Conservation (phyloP, 2,113 vertebrate genomes). For the Gambusia affinis region DNA sequence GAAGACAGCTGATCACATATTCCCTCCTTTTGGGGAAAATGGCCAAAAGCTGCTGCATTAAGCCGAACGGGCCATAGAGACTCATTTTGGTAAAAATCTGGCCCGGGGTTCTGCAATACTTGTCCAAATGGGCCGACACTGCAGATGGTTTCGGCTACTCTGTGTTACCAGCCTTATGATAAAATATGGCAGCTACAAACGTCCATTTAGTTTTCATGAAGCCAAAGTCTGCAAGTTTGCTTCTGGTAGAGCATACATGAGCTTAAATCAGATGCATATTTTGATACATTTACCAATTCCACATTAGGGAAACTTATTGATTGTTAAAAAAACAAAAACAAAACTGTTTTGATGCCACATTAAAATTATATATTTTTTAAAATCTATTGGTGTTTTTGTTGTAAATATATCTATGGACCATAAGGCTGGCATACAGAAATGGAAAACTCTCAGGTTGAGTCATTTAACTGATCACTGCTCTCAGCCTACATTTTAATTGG, state of each 20-base stretch:
- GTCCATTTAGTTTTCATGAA: constrained; percentile 2
- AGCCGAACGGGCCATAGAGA: constrained; percentile 46
- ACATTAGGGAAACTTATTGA: no score
- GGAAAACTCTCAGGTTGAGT: constrained; percentile 19
- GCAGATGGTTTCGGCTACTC: constrained; percentile 29
- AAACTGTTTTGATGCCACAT: no score
- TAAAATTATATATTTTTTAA: no score
- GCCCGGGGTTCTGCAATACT: constrained; percentile 8
- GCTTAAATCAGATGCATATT: not conserved
- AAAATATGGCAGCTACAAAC: constrained; percentile 24
- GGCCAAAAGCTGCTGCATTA: constrained; percentile 29
- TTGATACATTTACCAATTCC: not conserved
- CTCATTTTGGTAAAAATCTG: constrained; percentile 26
- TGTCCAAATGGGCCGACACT: constrained; percentile 23
- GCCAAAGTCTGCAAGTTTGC: constrained; percentile 15
- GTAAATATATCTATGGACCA: not conserved
- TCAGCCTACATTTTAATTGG: not conserved
- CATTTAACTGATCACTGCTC: constrained; percentile 31
- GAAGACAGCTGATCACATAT: constrained; percentile 30
- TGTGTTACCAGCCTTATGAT: constrained; percentile 13
- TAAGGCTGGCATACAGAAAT: constrained; percentile 2
- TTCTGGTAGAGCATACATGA: not conserved
- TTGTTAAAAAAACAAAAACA: no score
- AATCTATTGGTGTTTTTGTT: not conserved
- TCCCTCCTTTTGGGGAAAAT: constrained; percentile 10